A percentile compares a stretch with the other conserved stretches of the same genome.
Evolutionary conservation across 2,113 vertebrate genomes (phyloP).

Genomic region (Pachyramphus minor): DNA sequence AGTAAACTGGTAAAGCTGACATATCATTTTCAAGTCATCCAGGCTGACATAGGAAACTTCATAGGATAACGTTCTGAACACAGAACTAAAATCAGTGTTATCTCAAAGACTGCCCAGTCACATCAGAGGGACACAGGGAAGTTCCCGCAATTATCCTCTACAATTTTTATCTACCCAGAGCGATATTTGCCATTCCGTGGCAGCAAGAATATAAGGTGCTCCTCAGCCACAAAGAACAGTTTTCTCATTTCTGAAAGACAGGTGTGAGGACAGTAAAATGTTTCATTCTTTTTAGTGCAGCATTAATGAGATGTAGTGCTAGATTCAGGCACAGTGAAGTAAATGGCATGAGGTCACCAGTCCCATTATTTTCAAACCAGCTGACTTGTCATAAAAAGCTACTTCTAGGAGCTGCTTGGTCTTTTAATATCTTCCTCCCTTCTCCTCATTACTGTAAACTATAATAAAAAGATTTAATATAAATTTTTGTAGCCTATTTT

Average conservation of each 20-base stretch:
- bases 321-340: not conserved
- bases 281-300: not conserved
- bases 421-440: not conserved
- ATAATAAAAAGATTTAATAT: not conserved
- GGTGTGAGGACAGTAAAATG: not conserved
- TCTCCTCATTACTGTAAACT: not conserved
- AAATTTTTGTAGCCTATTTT: not conserved
- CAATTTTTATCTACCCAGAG: not conserved
- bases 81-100: not conserved
- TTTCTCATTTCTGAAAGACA: constrained; percentile 14
- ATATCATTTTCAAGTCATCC: not conserved
- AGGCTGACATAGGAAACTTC: not conserved
- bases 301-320: not conserved
- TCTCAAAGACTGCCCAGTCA: not conserved
- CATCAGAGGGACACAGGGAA: not conserved
- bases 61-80: not conserved
- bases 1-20: not conserved
- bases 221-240: not conserved
- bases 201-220: not conserved
- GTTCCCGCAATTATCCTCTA: not conserved
- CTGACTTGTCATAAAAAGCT: not conserved
- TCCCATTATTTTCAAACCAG: not conserved
- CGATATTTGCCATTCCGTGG: not conserved
- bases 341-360: not conserved
- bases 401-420: not conserved